Evolutionary conservation across 2,797 vertebrate species (phyloP).

Genomic region (Remorina albescens): DNA sequence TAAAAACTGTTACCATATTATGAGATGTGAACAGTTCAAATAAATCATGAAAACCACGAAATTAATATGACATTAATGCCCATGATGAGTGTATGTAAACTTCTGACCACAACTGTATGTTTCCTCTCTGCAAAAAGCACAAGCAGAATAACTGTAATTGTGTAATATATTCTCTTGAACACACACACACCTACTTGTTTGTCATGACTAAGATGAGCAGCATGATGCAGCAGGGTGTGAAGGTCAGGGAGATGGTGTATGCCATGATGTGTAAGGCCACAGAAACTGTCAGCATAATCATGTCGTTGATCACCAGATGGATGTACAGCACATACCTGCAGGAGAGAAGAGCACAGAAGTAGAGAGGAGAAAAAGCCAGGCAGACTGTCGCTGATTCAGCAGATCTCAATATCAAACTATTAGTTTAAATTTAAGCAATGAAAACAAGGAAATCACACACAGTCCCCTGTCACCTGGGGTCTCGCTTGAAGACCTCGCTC

Average conservation of each 20-base stretch:
- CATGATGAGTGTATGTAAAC: no score
- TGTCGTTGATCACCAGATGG: slow-evolving; percentile 78
- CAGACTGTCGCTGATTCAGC: background rate
- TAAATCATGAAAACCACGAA: no score
- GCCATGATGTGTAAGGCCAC: slow-evolving; percentile 52
- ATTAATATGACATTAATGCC: no score
- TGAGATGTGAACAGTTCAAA: no score
- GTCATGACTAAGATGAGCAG: slow-evolving; percentile 24
- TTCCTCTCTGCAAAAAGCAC: no score
- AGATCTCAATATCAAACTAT: background rate
- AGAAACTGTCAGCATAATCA: slow-evolving; percentile 59
- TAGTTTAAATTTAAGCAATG: background rate
- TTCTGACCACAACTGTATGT: no score
- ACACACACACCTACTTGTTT: slow-evolving; percentile 27
- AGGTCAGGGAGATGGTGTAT: slow-evolving; percentile 23
- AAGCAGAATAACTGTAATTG: no score
- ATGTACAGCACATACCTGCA: slow-evolving; percentile 75
- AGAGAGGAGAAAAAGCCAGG: background rate
- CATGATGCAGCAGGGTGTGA: slow-evolving; percentile 53
- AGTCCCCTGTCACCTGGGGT: slow-evolving; percentile 50
- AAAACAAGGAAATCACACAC: background rate
- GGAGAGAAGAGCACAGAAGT: slow-evolving; percentile 1
- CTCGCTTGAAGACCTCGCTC: slow-evolving; percentile 47
- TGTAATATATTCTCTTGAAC: background rate
- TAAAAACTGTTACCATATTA: no score